These are phyloP conservation scores for Fragum sueziense DNA, from an alignment of 2,888 invertebrate genomes.

Conservation along the genomic window DNA sequence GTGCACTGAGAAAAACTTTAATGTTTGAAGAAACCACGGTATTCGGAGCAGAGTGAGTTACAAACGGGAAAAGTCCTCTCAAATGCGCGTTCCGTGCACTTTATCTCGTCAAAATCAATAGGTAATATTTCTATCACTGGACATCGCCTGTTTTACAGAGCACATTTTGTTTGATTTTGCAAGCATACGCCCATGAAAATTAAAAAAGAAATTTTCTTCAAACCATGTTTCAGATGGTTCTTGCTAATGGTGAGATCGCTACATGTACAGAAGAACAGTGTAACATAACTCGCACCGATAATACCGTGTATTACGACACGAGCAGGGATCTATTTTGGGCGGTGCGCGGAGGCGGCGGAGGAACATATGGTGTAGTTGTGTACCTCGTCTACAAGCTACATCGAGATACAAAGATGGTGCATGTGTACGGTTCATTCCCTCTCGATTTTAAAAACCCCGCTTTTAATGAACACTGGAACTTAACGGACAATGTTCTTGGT, in stretches of 20 bases:
- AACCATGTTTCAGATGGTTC: constrained; percentile 46
- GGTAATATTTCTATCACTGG: too few species aligned
- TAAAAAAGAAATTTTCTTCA: too few species aligned
- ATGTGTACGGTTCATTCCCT: constrained; percentile 21
- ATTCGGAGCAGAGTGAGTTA: too few species aligned
- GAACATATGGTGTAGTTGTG: constrained; percentile 57
- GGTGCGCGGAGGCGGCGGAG: constrained; percentile 64
- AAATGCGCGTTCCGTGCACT: too few species aligned
- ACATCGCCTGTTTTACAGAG: too few species aligned
- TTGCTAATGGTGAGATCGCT: constrained; percentile 51
- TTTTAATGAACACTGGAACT: background rate
- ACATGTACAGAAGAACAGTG: constrained; percentile 40
- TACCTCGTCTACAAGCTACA: constrained; percentile 56
- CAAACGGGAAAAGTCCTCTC: too few species aligned
- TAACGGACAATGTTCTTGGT: constrained; percentile 15
- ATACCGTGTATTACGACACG: background rate
- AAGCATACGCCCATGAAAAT: too few species aligned
- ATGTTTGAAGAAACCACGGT: too few species aligned
- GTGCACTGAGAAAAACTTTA: too few species aligned
- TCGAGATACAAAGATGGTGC: constrained; percentile 33
- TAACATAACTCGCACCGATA: constrained; percentile 17
- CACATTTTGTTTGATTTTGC: too few species aligned
- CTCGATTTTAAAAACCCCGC: constrained; percentile 6
- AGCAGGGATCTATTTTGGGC: constrained; percentile 65
- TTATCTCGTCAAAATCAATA: too few species aligned